A percentile compares a stretch with the other conserved stretches of the same genome.
Conservation (phyloP, 2,113 vertebrate genomes). For the Smithornis capensis region DNA sequence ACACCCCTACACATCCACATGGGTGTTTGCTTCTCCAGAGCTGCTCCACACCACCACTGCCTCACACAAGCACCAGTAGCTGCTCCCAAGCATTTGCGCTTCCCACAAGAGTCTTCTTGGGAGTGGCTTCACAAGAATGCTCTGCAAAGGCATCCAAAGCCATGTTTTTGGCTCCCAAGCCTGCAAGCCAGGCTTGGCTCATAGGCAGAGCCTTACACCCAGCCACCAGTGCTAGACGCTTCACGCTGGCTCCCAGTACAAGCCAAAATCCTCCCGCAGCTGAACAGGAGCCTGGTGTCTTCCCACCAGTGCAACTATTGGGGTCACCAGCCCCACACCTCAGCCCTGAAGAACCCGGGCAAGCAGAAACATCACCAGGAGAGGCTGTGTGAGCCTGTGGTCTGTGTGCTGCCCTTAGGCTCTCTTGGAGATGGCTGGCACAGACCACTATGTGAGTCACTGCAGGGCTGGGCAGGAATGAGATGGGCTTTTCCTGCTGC, state of each 20-base stretch:
- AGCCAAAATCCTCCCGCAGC: background rate
- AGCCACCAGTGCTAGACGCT: background rate
- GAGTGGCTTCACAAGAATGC: background rate
- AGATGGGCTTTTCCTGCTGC: background rate
- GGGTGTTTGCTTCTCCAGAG: background rate
- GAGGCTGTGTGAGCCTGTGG: background rate
- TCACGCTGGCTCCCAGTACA: background rate
- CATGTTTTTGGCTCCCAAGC: background rate
- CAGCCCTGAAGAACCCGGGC: background rate
- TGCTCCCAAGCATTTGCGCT: background rate
- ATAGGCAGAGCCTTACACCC: background rate
- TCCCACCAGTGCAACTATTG: fast-evolving
- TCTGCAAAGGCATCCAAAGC: background rate
- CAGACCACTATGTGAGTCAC: fast-evolving
- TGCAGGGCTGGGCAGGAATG: fast-evolving
- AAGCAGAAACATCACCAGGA: fast-evolving
- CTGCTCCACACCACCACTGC: fast-evolving
- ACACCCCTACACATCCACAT: fast-evolving
- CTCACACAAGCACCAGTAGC: background rate
- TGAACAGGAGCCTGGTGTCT: fast-evolving
- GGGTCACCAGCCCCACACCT: background rate
- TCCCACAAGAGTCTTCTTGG: fast-evolving
- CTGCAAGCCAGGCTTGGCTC: background rate
- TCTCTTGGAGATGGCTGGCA: background rate
- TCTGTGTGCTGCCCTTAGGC: background rate